Conservation (phyloP, 1,140 invertebrate genomes). For the Aphidius gifuensis region DNA sequence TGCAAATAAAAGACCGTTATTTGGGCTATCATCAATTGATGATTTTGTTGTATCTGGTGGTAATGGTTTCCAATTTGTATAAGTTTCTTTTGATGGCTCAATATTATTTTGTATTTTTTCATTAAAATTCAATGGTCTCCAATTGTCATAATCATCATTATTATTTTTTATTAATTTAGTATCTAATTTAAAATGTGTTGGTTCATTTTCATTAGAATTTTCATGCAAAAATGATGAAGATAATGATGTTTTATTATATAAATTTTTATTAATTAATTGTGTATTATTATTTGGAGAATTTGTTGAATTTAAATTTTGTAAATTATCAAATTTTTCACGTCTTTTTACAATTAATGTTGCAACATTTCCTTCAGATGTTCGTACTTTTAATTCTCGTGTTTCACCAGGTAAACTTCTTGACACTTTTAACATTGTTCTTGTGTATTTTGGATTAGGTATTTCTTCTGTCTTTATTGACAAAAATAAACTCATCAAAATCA, state of each 20-base stretch:
- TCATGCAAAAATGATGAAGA: slow-evolving; percentile 9
- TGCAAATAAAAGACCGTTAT: slow-evolving; percentile 26
- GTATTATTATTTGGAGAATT: background rate
- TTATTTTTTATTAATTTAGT: slow-evolving; percentile 10
- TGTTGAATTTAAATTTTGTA: background rate
- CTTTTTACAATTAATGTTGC: slow-evolving; percentile 76
- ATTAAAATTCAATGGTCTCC: slow-evolving; percentile 36
- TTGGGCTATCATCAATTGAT: background rate
- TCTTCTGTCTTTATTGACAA: slow-evolving; percentile 21
- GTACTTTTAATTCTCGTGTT: slow-evolving; percentile 71
- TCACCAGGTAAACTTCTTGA: slow-evolving; percentile 71
- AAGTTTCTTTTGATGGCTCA: slow-evolving; percentile 30
- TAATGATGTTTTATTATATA: slow-evolving; percentile 12
- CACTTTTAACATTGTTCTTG: slow-evolving; percentile 73
- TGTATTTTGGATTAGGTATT: slow-evolving; percentile 54
- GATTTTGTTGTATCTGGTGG: background rate
- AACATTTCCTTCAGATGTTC: slow-evolving; percentile 68
- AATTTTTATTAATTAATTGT: background rate
- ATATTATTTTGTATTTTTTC: slow-evolving; percentile 23
- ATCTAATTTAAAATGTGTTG: slow-evolving; percentile 15
- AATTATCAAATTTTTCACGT: slow-evolving; percentile 52
- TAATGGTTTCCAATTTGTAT: slow-evolving; percentile 39
- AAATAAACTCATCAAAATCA: slow-evolving; percentile 20
- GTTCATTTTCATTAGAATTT: slow-evolving; percentile 20
- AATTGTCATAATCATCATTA: slow-evolving; percentile 37